Evolutionary conservation across 2,797 vertebrate genomes (phyloP), one percentile per base, ranked within the genome.

Genomic region (Scolopax rusticola): DNA sequence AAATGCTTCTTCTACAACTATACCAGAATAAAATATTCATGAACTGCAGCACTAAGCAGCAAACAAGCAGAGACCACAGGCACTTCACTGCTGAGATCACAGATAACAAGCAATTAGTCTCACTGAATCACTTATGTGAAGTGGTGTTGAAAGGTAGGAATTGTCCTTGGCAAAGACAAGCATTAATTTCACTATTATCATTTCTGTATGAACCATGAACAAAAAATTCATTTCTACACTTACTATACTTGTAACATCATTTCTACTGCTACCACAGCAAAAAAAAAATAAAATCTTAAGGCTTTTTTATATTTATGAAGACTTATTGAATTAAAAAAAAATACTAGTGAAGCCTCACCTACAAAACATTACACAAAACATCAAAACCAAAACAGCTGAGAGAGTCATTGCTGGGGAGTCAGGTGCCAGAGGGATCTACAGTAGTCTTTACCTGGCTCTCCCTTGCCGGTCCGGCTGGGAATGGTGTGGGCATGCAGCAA

Each of bases 401-500:
- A 36, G 5, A 65, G 32, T 54, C 71, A 53, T 0, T 45, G 73
- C 28, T 18, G 17, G 8, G 7, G 11, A 4, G 30, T 8, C 2
- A 8, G 20, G 9, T n/a, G n/a, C 38, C 71, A 76, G 81, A 77
- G 64, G 32, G 9, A 65, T 11, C 30, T 8, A 9, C 28, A 28
- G 4, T 2, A 8, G 15, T 41, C 78, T 92, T 97, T 95, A 98
- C 97, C 98, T 93, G 97, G 95, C 53, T 98, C 98, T 12, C 98
- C 94, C 89, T 99, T 99, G 97, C 97, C 90, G 8, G 95, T 98
- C 90, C 98, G 97, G 89, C 98, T 98, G 30, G 98, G 98, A 90
- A 99, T 97, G 2, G 99, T 99, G 80, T 99, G 95, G 38, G 94
- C 96, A 79, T 99, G 98, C 83, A 99, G 98, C 96, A 99, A 97